Evolutionary conservation across 2,888 invertebrate species (phyloP).

Genomic region (Sphaeridia pumilis): DNA sequence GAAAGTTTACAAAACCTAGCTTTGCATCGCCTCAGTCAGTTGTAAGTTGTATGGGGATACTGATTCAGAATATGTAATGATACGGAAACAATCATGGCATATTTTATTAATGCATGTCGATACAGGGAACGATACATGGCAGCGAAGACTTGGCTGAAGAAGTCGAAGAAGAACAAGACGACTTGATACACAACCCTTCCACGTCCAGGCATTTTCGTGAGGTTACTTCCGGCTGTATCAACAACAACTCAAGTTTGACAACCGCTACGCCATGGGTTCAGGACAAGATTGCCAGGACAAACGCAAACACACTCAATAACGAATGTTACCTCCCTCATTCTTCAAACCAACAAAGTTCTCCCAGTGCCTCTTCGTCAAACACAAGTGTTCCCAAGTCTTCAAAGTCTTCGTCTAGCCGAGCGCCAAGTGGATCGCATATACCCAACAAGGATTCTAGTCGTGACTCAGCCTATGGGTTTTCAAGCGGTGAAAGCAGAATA

Average conservation of each 20-base stretch:
- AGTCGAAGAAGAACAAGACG: conserved; percentile 6
- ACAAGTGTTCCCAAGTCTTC: background rate
- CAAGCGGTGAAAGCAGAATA: conserved; percentile 37
- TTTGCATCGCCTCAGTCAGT: background rate
- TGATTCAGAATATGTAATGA: too few relatives aligned
- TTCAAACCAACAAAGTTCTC: background rate
- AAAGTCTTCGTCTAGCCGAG: background rate
- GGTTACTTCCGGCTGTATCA: background rate
- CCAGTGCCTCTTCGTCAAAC: background rate
- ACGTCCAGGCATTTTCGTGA: background rate
- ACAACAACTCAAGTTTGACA: too few relatives aligned
- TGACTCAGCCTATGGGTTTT: conserved; percentile 38
- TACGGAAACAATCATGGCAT: too few relatives aligned
- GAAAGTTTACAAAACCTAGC: background rate
- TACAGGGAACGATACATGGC: conserved; percentile 32
- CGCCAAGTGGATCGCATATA: background rate
- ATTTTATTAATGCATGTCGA: too few relatives aligned
- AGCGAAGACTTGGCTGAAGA: conserved; percentile 34
- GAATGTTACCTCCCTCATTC: conserved; percentile 9
- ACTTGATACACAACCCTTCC: background rate
- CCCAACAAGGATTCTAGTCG: conserved; percentile 36
- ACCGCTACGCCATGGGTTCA: conserved; percentile 9
- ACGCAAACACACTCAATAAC: conserved; percentile 15
- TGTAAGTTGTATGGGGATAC: too few relatives aligned
- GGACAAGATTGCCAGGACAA: conserved; percentile 10